Evolutionary conservation across 1,140 invertebrate species (phyloP).

Genomic region (Neodiprion virginianus): DNA sequence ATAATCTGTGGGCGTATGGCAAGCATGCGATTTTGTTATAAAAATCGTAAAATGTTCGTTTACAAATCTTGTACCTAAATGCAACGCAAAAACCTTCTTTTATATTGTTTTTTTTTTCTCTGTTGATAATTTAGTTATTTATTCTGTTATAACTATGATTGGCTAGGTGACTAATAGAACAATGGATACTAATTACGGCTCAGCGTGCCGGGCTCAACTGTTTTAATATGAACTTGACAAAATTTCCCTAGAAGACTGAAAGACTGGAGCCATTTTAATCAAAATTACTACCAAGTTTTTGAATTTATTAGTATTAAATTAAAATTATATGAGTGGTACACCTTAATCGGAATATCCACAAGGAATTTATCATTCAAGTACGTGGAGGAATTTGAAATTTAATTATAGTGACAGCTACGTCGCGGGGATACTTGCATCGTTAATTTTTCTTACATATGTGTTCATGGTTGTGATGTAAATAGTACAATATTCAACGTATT

Average conservation of each 20-base stretch:
- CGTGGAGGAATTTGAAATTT: neutral
- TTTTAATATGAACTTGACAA: slow-evolving; percentile 32
- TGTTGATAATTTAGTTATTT: slow-evolving; percentile 14
- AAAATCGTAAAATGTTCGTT: neutral
- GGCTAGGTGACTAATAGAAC: neutral
- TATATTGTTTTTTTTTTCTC: slow-evolving; percentile 11
- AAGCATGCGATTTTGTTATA: too few species aligned
- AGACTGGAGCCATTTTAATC: slow-evolving; percentile 51
- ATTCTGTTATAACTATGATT: neutral
- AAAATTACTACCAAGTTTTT: slow-evolving; percentile 15
- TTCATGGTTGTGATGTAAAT: slow-evolving; percentile 41
- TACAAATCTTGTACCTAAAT: neutral
- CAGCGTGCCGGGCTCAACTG: neutral
- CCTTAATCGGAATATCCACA: slow-evolving; percentile 23
- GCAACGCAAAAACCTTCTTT: neutral
- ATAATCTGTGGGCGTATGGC: too few species aligned
- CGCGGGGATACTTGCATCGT: slow-evolving; percentile 10
- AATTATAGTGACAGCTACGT: neutral
- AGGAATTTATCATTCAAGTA: slow-evolving; percentile 20
- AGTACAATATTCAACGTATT: slow-evolving; percentile 16
- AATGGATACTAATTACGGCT: neutral
- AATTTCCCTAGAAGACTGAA: slow-evolving; percentile 53
- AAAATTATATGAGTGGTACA: slow-evolving; percentile 25
- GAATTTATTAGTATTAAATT: slow-evolving; percentile 15
- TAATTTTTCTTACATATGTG: slow-evolving; percentile 30